These are phyloP conservation scores for Acanthornis magna DNA, from an alignment of 2,797 vertebrate species.

Conservation along the genomic window DNA sequence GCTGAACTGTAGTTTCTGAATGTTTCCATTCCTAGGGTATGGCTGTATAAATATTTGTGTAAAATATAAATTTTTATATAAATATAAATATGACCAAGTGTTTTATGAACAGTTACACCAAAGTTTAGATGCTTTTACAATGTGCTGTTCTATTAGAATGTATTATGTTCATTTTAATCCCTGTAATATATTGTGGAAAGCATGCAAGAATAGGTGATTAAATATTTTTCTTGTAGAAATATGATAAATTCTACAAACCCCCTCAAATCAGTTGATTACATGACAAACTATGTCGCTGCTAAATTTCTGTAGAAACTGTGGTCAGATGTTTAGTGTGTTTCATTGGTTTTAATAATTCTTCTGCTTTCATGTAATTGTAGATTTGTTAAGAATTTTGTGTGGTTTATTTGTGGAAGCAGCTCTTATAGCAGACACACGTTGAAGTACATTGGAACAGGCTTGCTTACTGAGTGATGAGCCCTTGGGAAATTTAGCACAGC, in stretches of 20 bases:
- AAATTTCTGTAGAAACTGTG: background rate
- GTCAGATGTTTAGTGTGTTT: background rate
- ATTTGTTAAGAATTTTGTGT: background rate
- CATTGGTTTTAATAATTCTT: background rate
- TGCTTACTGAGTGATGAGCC: background rate
- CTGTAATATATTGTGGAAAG: background rate
- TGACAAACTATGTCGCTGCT: background rate
- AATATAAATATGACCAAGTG: background rate
- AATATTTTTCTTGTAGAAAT: background rate
- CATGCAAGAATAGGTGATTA: background rate
- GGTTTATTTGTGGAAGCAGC: background rate
- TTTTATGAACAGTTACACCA: background rate
- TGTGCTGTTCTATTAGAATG: background rate
- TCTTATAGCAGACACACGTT: background rate
- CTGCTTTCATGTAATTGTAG: background rate
- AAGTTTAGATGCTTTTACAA: background rate
- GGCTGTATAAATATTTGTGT: background rate
- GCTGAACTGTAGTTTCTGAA: background rate
- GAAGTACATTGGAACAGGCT: background rate
- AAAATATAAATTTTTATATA: background rate
- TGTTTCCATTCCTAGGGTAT: background rate
- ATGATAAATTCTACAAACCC: background rate
- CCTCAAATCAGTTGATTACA: background rate
- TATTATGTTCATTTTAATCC: background rate
- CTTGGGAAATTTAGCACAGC: background rate